Percentiles rank a stretch among this genome's conserved stretches.
Conservation (phyloP, 2,113 vertebrate genomes). For the Petrocephalus zakoni region DNA sequence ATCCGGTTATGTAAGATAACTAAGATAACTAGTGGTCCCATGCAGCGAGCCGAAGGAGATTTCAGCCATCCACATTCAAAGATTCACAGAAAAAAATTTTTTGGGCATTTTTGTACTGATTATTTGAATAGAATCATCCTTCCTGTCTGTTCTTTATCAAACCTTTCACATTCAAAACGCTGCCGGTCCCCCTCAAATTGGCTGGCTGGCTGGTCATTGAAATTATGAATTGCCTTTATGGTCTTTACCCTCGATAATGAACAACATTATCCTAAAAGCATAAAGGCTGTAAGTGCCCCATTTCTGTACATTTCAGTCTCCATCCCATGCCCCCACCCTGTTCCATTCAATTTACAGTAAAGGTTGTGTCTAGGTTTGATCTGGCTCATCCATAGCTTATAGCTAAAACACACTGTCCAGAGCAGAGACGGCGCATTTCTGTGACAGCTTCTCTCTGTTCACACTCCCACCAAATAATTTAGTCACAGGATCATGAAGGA, state of each 20-base stretch:
- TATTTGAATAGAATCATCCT: too few species aligned
- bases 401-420: background rate
- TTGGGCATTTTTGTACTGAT: too few species aligned
- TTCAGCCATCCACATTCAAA: too few species aligned
- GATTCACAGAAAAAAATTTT: too few species aligned
- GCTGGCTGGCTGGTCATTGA: background rate
- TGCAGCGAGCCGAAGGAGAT: too few species aligned
- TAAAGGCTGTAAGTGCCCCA: background rate
- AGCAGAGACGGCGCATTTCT: background rate
- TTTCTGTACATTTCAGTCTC: background rate
- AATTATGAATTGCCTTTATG: background rate
- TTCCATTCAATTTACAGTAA: background rate
- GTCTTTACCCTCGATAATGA: background rate
- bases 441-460: background rate
- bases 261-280: background rate
- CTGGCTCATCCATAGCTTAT: background rate
- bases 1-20: too few species aligned
- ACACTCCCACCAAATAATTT: background rate
- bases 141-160: too few species aligned
- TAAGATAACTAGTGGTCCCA: too few species aligned
- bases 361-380: background rate
- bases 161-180: background rate
- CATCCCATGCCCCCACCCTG: background rate
- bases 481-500: background rate
- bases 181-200: background rate